Evolutionary conservation across 2,797 vertebrate genomes (phyloP).

Genomic region (Enteromius treurensis): DNA sequence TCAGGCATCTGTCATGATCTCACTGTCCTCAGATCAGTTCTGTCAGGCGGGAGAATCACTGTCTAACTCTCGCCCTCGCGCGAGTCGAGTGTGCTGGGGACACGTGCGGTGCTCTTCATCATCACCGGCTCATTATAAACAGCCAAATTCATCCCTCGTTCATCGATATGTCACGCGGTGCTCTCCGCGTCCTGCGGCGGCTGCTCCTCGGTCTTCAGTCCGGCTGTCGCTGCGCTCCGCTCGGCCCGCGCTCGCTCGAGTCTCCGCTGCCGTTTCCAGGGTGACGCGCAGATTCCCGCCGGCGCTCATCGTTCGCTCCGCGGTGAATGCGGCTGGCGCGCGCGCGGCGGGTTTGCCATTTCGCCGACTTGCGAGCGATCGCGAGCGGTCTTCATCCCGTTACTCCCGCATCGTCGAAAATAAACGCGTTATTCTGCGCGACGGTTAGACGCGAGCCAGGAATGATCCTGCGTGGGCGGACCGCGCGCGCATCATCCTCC

Average conservation of each 20-base stretch:
- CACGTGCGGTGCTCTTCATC: slow-evolving; percentile 1
- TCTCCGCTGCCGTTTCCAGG: slow-evolving; percentile 49
- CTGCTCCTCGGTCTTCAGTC: slow-evolving; percentile 6
- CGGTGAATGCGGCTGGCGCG: slow-evolving; percentile 16
- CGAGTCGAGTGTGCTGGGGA: slow-evolving; percentile 5
- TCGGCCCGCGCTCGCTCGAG: slow-evolving; percentile 39
- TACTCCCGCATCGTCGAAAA: slow-evolving; percentile 24
- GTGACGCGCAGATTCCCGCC: slow-evolving; percentile 32
- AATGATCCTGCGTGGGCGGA: slow-evolving; percentile 50
- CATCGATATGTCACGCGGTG: background rate
- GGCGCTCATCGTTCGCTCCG: slow-evolving; percentile 37
- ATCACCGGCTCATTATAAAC: background rate
- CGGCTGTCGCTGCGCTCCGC: slow-evolving; percentile 29
- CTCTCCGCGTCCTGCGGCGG: slow-evolving; percentile 9
- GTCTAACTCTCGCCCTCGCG: background rate
- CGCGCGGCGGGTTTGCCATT: slow-evolving; percentile 15
- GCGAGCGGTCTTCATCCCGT: slow-evolving; percentile 13
- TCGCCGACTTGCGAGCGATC: slow-evolving; percentile 6
- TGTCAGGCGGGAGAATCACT: slow-evolving; percentile 3
- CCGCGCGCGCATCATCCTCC: slow-evolving; percentile 45
- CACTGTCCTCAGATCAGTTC: slow-evolving; percentile 20
- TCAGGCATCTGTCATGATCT: slow-evolving; percentile 13
- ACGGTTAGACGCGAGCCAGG: slow-evolving; percentile 38
- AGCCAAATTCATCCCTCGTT: background rate
- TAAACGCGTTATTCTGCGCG: slow-evolving; percentile 9